Percentiles rank a stretch among this genome's conserved stretches.
These are phyloP conservation scores for Limnephilus rhombicus DNA, from an alignment of 2,888 invertebrate species.

Conservation along the genomic window DNA sequence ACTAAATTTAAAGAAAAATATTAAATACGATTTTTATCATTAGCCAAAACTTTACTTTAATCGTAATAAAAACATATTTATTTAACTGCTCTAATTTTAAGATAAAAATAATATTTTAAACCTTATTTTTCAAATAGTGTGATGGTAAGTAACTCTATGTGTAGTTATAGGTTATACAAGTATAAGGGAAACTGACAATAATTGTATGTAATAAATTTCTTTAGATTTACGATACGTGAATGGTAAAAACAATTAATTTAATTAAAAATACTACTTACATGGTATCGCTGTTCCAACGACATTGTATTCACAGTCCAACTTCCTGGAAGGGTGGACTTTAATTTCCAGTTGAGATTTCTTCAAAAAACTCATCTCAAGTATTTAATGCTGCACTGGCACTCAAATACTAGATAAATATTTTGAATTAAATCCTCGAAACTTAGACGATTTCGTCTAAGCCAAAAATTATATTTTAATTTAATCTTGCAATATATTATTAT, in stretches of 20 bases:
- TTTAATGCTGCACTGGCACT: slow-evolving; percentile 45
- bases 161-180: too few species aligned
- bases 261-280: not conserved
- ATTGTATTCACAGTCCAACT: slow-evolving; percentile 50
- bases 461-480: not conserved
- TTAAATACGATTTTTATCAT: too few species aligned
- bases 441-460: not conserved
- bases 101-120: too few species aligned
- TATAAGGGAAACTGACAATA: not conserved
- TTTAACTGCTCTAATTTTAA: too few species aligned
- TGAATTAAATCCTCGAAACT: not conserved
- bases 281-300: slow-evolving; percentile 44
- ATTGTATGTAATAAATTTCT: not conserved
- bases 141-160: too few species aligned
- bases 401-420: slow-evolving; percentile 30
- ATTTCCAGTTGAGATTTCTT: slow-evolving; percentile 37
- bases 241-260: not conserved
- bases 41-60: too few species aligned
- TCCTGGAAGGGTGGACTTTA: slow-evolving; percentile 34
- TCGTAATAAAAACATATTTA: too few species aligned
- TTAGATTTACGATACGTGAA: not conserved
- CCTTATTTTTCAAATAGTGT: too few species aligned
- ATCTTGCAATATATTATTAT: not conserved
- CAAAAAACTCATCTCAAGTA: slow-evolving; percentile 38
- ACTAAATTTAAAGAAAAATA: too few species aligned